Evolutionary conservation across 2,888 invertebrate genomes (phyloP), one percentile per base, ranked within the genome.

Genomic region (Drosophila rellima): DNA sequence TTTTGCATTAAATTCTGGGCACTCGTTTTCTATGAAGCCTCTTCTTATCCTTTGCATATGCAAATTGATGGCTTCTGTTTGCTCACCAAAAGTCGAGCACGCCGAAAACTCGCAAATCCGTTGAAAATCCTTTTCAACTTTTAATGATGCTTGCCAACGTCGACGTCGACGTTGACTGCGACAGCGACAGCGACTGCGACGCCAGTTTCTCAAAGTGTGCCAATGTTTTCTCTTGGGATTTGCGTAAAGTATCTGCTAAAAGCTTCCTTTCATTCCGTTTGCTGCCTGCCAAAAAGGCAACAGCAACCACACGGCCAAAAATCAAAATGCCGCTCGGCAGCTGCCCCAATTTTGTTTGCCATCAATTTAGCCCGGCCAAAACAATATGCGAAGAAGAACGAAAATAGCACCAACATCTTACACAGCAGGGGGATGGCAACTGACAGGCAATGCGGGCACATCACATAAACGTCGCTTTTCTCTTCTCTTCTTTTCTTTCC

Each of bases 181-280:
- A 44, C 47, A 52, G 51, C 56, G 26, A 11, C 37, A n/a, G 11
- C 31, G 40, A 20, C 39, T 4, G 31, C 40, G 40, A 31, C 20
- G 42, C 10, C 50, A 33, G 29, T 40, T 13, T 39, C 56, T 62
- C 60, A 74, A 73, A 89, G 84, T 86, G 87, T 78, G 81, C 70
- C 82, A 84, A 87, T 89, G 85, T 84, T 88, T 85, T 89, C 89
- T 77, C 85, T 55, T 70, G 88, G 88, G 89, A 89, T 89, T 85
- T 85, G 74, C 83, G 80, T 89, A 82, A 85, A 89, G 83, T 88
- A 85, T 89, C 84, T 89, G 84, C 85, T 85, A 85, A 85, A 89
- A 89, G 84, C 89, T 85, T 89, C 77, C 88, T 72, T 74, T 77
- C 85, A 74, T 84, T 76, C 54, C 64, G 52, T 70, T 77, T 82